Evolutionary conservation across 2,797 vertebrate species (phyloP), one percentile per base, ranked within the genome.

Genomic region (Octomys mimax): DNA sequence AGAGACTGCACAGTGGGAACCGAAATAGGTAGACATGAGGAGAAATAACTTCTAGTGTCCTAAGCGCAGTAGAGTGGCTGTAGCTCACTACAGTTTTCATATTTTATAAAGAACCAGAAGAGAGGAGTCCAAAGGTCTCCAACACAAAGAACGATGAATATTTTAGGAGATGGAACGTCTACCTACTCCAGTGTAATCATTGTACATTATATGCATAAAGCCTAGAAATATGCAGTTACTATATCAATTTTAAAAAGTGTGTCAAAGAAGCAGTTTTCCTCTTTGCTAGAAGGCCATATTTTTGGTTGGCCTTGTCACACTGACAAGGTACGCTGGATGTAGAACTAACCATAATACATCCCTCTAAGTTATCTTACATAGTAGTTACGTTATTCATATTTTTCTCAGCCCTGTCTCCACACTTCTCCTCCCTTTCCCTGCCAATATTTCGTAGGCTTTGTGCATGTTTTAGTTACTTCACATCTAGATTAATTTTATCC

Each of bases 371-470:
- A 39, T 81, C 70, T 75, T 64, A 59, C 10, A 6, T 62, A 36
- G n/a, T 85, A 79, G 73, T 71, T 83, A 61, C 4, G 0, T 71
- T 31, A 57, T 31, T 90, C 46, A 22, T 49, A 13, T 78, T 92
- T 95, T 94, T 85, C 77, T 95, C 22, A 73, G 82, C 42, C 54
- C 64, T 22, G 5, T 71, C 31, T 28, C 77, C 36, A 89, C 39
- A 70, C 36, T 57, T 28, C 19, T 24, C 36, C 36, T 87, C 36
- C 14, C n/a, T 26, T 52, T 10, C 49, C n/a, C n/a, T 36, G 31
- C 46, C 36, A 77, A 68, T 85, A 28, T 89, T 88, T 90, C 92
- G 16, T 79, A 59, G 90, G 11, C 90, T 92, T 90, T 87, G 46
- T 7, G 36, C 52, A 54, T 83, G 28, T 64, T 84, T 87, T 92